phyloP scores from a whole-genome alignment of 1,140 invertebrate genomes.

The Hylaeus volcanicus region DNA sequence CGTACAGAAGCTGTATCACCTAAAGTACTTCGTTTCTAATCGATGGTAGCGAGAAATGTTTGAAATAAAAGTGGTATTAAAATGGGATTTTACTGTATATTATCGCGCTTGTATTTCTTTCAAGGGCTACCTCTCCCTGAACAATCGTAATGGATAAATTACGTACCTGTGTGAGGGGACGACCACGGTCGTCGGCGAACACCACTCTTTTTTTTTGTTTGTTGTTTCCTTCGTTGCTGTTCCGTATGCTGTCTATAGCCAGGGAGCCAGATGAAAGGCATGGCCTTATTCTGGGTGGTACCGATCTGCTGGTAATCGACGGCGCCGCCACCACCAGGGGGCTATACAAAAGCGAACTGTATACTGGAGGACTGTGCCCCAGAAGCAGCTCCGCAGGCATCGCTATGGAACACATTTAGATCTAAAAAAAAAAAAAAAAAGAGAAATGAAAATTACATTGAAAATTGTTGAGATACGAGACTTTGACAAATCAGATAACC shows the following conservation, averaged over 20 bases:
- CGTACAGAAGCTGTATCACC: too few relatives aligned
- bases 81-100: too few relatives aligned
- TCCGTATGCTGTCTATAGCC: slow-evolving; percentile 66
- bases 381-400: slow-evolving; percentile 78
- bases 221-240: slow-evolving; percentile 63
- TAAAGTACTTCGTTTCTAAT: too few relatives aligned
- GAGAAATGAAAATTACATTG: slow-evolving; percentile 7
- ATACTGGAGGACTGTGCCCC: slow-evolving; percentile 76
- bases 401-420: slow-evolving; percentile 80
- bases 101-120: too few relatives aligned
- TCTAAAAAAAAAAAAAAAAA: slow-evolving; percentile 62
- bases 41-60: too few relatives aligned
- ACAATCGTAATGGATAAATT: too few relatives aligned
- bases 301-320: slow-evolving; percentile 70
- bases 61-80: too few relatives aligned
- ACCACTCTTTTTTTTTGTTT: slow-evolving; percentile 91
- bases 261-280: slow-evolving; percentile 72
- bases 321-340: slow-evolving; percentile 74
- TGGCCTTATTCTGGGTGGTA: slow-evolving; percentile 73
- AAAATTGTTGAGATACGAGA: too few relatives aligned
- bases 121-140: too few relatives aligned
- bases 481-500: too few relatives aligned
- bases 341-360: slow-evolving; percentile 72
- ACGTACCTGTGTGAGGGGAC: slow-evolving; percentile 88
- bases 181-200: slow-evolving; percentile 95